Conservation (phyloP, 2,888 invertebrate species). For the Dryomyza anilis region DNA sequence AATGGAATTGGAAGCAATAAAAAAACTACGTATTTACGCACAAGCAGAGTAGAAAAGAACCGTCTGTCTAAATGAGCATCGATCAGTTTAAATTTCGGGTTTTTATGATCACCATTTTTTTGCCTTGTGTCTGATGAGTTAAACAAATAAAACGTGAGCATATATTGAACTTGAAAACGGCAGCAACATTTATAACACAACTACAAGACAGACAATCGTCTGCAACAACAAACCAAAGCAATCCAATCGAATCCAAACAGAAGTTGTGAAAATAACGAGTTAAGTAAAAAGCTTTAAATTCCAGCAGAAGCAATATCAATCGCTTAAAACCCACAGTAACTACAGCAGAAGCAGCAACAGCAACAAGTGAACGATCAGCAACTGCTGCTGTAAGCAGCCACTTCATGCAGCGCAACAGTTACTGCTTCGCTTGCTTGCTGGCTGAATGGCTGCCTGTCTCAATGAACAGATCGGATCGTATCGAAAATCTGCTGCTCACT, state of each 20-base stretch:
- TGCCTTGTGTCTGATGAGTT: neutral
- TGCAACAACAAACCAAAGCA: neutral
- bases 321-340: too few relatives aligned
- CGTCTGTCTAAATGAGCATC: too few relatives aligned
- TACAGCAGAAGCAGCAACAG: constrained; percentile 4
- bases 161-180: neutral
- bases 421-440: neutral
- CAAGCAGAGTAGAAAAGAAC: too few relatives aligned
- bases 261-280: constrained; percentile 6
- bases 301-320: constrained; percentile 10
- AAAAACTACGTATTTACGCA: too few relatives aligned
- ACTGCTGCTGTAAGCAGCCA: neutral
- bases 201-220: neutral
- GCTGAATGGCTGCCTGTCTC: neutral
- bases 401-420: too few relatives aligned
- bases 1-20: too few relatives aligned
- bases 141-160: too few relatives aligned
- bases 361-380: neutral
- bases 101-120: neutral
- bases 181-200: neutral
- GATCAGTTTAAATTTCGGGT: too few relatives aligned
- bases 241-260: neutral
- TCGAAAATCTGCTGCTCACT: too few relatives aligned
- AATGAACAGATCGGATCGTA: neutral
- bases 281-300: constrained; percentile 11